A percentile compares a stretch with the other conserved stretches of the same genome.
phyloP scores from a whole-genome alignment of 2,888 invertebrate species.

The Mystacides longicornis region DNA sequence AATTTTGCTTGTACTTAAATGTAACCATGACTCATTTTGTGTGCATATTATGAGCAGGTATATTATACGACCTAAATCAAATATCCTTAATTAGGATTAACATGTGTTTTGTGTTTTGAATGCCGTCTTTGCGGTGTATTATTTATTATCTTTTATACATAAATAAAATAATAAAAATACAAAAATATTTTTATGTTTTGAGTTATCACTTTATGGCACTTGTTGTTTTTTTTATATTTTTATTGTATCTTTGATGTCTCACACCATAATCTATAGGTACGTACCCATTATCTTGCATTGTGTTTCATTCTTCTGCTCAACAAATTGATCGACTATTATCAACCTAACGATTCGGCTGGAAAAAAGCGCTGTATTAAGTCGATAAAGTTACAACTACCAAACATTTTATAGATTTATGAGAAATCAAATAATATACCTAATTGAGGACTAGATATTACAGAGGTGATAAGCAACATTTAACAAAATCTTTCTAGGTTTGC shows the following conservation, averaged over 20 bases:
- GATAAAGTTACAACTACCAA: no score
- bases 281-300: not conserved
- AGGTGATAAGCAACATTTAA: no score
- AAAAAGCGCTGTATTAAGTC: not conserved
- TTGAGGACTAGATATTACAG: no score
- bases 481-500: no score
- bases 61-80: not conserved
- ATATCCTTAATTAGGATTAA: not conserved
- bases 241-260: no score
- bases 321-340: not conserved
- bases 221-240: not conserved
- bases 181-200: constrained; percentile 1
- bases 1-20: no score
- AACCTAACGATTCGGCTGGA: not conserved
- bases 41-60: no score
- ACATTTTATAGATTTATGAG: no score
- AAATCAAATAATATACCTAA: no score
- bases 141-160: not conserved
- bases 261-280: no score
- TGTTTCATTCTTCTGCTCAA: not conserved
- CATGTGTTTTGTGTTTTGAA: constrained; percentile 1
- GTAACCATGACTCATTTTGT: no score
- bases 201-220: not conserved
- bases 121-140: not conserved
- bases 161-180: not conserved